Base-by-base conservation (phyloP, 2,888 invertebrate genomes). In the Athetis lepigone region DNA sequence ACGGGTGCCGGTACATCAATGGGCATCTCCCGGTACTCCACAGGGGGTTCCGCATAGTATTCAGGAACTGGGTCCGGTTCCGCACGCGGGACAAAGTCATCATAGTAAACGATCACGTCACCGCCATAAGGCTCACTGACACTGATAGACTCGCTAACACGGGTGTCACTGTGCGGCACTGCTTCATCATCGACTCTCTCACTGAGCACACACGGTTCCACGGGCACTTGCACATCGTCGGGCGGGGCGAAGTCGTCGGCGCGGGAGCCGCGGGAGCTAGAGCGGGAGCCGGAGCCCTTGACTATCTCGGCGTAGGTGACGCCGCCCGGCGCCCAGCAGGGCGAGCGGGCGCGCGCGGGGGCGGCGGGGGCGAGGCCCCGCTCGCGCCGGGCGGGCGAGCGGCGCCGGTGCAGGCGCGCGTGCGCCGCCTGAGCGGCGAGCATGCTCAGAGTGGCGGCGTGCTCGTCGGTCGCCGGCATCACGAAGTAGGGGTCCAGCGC, bases 291-390 rank as follows among this genome's bases (percentile, higher is more conserved):
- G 72, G 84, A 83, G 93, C 98, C 97, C 78, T 96, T 96, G 67
- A 98, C 95, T 72, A 98, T 97, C 90, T 97, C 97, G 49, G 98
- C 97, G 88, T 98, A 98, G 47, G 97, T 96, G 49, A 97, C 96
- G 23, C 96, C 96, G 29, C 97, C 97, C 3, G 96, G 97, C 43
- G 95, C 88, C 97, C 97, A 97, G 97, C 97, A 75, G 97, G 94
- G 68, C 59, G 69, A 63, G 75, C 75, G 64, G 58, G 70, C 60
- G 65, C 77, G 62, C 70, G 81, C 36, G 51, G 72, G 51, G 56
- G 75, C 47, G 56, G 75, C 45, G 42, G 77, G 29, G 36, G 55
- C 69, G 73, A 70, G 68, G 80, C 62, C 73, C 49, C 63, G 79
- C 57, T 64, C 86, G 81, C 76, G 72, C 21, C 94, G 91, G 70